A percentile compares a stretch with the other conserved stretches of the same genome.
Evolutionary conservation across 2,113 vertebrate species (phyloP).

Genomic region (human): GRCh38 chr9:95567001-95567500

Average conservation of each 20-base stretch:
- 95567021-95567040: not conserved
- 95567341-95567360: not conserved
- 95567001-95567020: not conserved
- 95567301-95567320: not conserved
- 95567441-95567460: not conserved
- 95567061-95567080: not conserved
- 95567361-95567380: not conserved
- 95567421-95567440: not conserved
- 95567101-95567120: not conserved
- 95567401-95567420: not conserved
- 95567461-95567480: slow-evolving; percentile 1
- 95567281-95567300: not conserved
- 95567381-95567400: slow-evolving; percentile 37
- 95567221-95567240: not conserved
- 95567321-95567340: not conserved
- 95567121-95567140: not conserved
- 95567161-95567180: not conserved
- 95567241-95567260: not conserved
- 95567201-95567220: not conserved
- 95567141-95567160: not conserved
- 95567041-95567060: not conserved
- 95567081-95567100: not conserved
- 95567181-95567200: not conserved
- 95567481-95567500: slow-evolving; percentile 55
- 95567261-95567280: not conserved